Conservation (phyloP, 2,888 invertebrate genomes). For the Theodoxus fluviatilis region DNA sequence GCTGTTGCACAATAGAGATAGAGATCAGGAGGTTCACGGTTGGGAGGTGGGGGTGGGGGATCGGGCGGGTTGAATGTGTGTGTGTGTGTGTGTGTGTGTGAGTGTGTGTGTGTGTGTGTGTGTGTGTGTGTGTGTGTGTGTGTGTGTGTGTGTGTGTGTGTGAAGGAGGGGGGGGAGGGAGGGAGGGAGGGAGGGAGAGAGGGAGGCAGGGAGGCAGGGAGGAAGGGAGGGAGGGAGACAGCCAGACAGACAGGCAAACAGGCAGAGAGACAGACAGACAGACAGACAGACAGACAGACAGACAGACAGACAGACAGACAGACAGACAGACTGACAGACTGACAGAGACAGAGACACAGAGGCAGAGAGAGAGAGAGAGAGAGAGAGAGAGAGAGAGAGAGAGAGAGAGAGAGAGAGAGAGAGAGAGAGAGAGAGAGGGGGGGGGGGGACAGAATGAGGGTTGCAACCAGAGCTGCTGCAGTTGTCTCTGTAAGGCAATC, state of each 20-base stretch:
- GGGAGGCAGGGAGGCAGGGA: background rate
- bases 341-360: background rate
- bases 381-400: background rate
- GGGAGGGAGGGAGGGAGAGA: background rate
- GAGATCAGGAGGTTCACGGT: no score
- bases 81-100: background rate
- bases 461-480: background rate
- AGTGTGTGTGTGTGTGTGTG: slow-evolving; percentile 7
- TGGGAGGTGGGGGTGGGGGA: background rate
- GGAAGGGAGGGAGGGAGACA: background rate
- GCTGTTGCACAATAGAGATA: no score
- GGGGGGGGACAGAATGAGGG: background rate
- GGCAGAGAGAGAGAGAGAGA: slow-evolving; percentile 19
- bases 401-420: slow-evolving; percentile 18
- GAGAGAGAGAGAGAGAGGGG: slow-evolving; percentile 2
- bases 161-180: background rate
- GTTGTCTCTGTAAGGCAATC: background rate
- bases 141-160: background rate
- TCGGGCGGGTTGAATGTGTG: slow-evolving; percentile 5
- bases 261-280: background rate
- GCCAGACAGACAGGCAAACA: background rate
- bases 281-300: background rate
- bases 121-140: slow-evolving; percentile 16
- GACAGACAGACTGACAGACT: background rate
- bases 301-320: background rate